Base-by-base conservation (phyloP, 2,797 vertebrate genomes). In the Ispidina picta region DNA sequence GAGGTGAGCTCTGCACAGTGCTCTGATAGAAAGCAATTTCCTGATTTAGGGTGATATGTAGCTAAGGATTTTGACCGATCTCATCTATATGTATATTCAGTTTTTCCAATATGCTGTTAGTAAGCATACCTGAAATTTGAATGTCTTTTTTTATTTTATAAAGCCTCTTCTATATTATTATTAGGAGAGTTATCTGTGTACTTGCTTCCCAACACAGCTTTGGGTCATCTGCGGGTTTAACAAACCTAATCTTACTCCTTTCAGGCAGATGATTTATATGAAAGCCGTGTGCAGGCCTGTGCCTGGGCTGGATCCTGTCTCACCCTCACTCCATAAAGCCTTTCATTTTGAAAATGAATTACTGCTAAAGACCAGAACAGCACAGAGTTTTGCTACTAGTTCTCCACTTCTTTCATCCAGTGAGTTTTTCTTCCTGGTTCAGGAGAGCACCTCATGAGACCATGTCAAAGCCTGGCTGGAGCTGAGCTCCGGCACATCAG, bases 61-160 rank as follows among this genome's bases (percentile, higher is more conserved):
- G 83, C 80, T 76, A 49, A 88, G 88, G 83, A 88, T 93, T 92
- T 93, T 91, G 90, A 68, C 80, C 72, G 60, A 84, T 95, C 86
- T 88, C 88, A 88, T 94, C 71, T 93, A 70, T 86, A 84, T 92
- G 77, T 82, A 91, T 90, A 86, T 90, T 91, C 71, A 64, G 56
- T 54, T 71, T 79, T 81, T 76, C 77, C 6, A 12, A 86, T 60
- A 54, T 49, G 71, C 46, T 84, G 66, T 89, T 89, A 93, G 70
- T 76, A 94, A 91, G 41, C 74, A 71, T 31, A 73, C 22, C 41
- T 4, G 0, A 93, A 94, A 92, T 94, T 39, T 84, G 33, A 82
- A 88, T 90, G 85, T 76, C 60, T 84, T 64, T 26, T 64, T 92
- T 93, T 92, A 66, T 88, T 91, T 83, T 43, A 51, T 54, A 64